Evolutionary conservation across 2,113 vertebrate genomes (phyloP), one percentile per base, ranked within the genome.

Genomic region (Platycercus adscitus): DNA sequence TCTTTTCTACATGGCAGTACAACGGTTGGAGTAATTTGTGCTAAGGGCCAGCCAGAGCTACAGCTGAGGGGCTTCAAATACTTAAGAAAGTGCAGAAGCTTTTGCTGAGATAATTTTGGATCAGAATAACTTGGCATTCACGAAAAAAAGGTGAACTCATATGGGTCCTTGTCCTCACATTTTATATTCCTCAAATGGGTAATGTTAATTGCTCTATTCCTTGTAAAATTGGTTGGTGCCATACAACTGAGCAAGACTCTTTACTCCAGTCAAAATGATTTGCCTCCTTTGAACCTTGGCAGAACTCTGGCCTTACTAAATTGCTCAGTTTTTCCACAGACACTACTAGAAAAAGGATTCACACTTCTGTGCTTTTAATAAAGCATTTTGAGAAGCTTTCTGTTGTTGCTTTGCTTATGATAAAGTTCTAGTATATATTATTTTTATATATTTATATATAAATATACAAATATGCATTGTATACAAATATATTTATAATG

Each of bases 121-220:
- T 89, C 50, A 47, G 58, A 93, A 85, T 65, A 86, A 73, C 60
- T 91, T 83, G 79, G 18, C 85, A 94, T 26, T 85, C 75, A 28
- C 73, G 49, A 47, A 76, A 58, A 85, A 85, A 92, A 88, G 53
- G 58, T 64, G 44, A 91, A 63, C 49, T 72, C 50, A 21, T 68
- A 50, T 31, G 68, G 35, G 49, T 79, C 75, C 85, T 85, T 91
- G 58, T 44, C n/a, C 43, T 86, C 53, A 80, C 53, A 52, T 71
- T 69, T 94, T 61, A 50, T 82, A 65, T 89, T 85, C 53, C 76
- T 91, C 83, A 77, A 96, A 94, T 66, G 39, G 24, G 8, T 66
- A 63, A 83, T 96, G 82, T 86, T 84, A 94, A 86, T 88, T 94
- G 53, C 66, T 94, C 95, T 91, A 73, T 49, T 39, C 75, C 31